These are phyloP conservation scores for Popillia japonica DNA, from an alignment of 1,140 invertebrate genomes.

Conservation along the genomic window DNA sequence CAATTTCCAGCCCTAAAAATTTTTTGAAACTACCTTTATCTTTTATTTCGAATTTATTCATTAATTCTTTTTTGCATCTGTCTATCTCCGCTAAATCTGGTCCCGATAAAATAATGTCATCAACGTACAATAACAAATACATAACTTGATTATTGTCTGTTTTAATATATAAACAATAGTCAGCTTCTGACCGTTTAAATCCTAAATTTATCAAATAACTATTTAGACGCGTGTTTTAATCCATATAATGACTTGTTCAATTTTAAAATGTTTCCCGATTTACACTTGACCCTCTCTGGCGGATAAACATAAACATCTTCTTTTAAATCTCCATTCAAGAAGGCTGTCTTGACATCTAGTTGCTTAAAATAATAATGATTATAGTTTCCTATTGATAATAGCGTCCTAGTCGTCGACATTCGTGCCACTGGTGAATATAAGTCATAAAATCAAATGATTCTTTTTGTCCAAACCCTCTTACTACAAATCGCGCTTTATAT, in stretches of 20 bases:
- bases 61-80: constrained; percentile 39
- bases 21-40: constrained; percentile 44
- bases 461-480: not conserved
- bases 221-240: constrained; percentile 41
- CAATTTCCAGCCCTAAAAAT: constrained; percentile 44
- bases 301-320: no score
- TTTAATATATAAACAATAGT: constrained; percentile 29
- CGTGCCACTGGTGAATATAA: no score
- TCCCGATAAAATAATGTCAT: constrained; percentile 44
- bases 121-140: constrained; percentile 45
- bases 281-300: no score
- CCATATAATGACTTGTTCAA: constrained; percentile 41
- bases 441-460: not conserved
- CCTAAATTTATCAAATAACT: constrained; percentile 40
- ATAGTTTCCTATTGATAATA: no score
- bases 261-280: no score
- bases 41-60: constrained; percentile 44
- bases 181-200: constrained; percentile 21
- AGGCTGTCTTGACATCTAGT: no score
- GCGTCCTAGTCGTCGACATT: no score
- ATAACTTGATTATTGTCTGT: not conserved
- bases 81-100: constrained; percentile 28
- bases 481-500: no score
- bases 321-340: no score
- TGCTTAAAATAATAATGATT: no score